phyloP scores from a whole-genome alignment of 2,113 vertebrate species.

The Solea senegalensis region DNA sequence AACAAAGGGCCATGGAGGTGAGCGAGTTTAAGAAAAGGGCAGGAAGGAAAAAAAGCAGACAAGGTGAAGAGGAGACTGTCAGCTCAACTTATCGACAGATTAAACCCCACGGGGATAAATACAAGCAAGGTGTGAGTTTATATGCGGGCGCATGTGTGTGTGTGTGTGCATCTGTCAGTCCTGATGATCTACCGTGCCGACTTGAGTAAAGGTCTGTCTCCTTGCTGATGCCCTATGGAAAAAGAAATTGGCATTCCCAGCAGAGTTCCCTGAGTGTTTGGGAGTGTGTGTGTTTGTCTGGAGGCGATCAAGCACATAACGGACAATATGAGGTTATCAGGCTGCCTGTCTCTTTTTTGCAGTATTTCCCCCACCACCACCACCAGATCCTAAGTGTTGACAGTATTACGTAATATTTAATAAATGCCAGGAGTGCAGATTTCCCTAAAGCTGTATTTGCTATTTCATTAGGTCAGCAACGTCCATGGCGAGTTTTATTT shows the following conservation, averaged over 20 bases:
- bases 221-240: conserved; percentile 46
- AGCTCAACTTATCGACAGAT: conserved; percentile 67
- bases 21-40: conserved; percentile 37
- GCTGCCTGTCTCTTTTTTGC: no score
- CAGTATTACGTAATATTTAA: conserved; percentile 25
- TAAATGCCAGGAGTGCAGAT: conserved; percentile 38
- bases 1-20: conserved; percentile 13
- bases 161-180: conserved; percentile 34
- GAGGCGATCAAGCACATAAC: not conserved
- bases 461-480: conserved; percentile 50
- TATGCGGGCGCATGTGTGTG: not conserved
- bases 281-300: not conserved
- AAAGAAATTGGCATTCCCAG: conserved; percentile 51
- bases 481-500: not conserved
- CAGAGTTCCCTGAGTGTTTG: conserved; percentile 14
- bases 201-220: conserved; percentile 64
- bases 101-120: conserved; percentile 51
- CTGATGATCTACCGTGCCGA: conserved; percentile 65
- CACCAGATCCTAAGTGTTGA: not conserved
- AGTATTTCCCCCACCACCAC: no score
- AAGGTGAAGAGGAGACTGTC: conserved; percentile 64
- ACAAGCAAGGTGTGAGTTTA: conserved; percentile 34
- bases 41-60: conserved; percentile 28
- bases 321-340: no score
- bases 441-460: conserved; percentile 24